phyloP scores from a whole-genome alignment of 2,888 invertebrate species.

The Harmothoe impar region DNA sequence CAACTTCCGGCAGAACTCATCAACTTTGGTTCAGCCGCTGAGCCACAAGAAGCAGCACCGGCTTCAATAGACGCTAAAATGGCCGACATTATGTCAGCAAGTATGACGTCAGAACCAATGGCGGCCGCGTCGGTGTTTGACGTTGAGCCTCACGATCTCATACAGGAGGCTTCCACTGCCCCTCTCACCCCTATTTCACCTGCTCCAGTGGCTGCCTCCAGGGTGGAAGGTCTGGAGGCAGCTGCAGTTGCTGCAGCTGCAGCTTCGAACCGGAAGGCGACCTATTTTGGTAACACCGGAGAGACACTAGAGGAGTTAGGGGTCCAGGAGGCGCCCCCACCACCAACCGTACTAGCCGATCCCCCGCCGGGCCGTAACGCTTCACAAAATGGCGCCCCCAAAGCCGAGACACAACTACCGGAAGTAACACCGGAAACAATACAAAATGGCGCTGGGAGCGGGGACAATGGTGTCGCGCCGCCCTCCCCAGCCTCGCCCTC shows the following conservation, averaged over 20 bases:
- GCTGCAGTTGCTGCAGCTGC: background rate
- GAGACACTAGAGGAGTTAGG: constrained; percentile 49
- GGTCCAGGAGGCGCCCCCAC: constrained; percentile 34
- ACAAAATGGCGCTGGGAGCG: background rate
- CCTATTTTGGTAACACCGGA: constrained; percentile 20
- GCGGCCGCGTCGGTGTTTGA: constrained; percentile 41
- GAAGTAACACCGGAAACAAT: background rate
- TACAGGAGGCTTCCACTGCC: constrained; percentile 45
- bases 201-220: background rate
- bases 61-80: no score
- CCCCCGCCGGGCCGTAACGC: background rate
- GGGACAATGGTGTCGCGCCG: background rate
- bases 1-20: background rate
- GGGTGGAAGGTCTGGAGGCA: background rate
- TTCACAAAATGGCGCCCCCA: background rate
- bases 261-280: background rate
- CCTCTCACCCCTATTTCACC: constrained; percentile 32
- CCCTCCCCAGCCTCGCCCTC: constrained; percentile 38
- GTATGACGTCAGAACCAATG: constrained; percentile 25
- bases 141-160: constrained; percentile 1
- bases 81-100: constrained; percentile 33
- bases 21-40: constrained; percentile 12
- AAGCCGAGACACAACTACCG: background rate
- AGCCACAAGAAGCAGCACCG: background rate
- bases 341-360: background rate